These are phyloP conservation scores for Arrhamphus sclerolepis DNA, from an alignment of 2,797 vertebrate genomes.

Conservation along the genomic window DNA sequence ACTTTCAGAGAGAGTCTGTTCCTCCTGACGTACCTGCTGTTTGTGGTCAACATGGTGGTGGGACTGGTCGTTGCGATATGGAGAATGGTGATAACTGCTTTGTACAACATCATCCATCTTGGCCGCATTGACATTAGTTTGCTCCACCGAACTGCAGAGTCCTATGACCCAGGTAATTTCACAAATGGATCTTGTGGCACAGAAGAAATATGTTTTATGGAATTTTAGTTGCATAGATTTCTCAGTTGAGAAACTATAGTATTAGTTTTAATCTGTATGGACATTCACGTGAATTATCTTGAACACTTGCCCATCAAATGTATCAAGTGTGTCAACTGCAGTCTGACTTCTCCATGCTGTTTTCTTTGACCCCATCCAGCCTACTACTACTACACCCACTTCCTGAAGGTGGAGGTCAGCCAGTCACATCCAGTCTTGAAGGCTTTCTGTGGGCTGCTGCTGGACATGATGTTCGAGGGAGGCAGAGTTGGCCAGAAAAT, in stretches of 20 bases:
- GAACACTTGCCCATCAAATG: too few species aligned
- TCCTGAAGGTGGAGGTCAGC: slow-evolving; percentile 90
- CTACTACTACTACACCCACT: slow-evolving; percentile 88
- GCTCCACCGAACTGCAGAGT: slow-evolving; percentile 82
- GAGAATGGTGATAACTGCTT: slow-evolving; percentile 86
- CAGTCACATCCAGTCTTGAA: slow-evolving; percentile 91
- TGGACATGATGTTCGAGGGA: slow-evolving; percentile 59
- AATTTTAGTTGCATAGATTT: not conserved
- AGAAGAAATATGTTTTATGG: not conserved
- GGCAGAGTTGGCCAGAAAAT: slow-evolving; percentile 53
- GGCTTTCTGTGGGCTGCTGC: slow-evolving; percentile 89
- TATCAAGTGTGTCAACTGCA: too few species aligned
- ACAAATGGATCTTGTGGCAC: not conserved
- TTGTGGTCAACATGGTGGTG: slow-evolving; percentile 86
- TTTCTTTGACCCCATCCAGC: slow-evolving; percentile 75
- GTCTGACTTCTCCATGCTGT: not conserved
- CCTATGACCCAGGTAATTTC: slow-evolving; percentile 86
- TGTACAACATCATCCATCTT: slow-evolving; percentile 90
- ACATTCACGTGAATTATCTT: not conserved
- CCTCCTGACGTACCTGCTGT: slow-evolving; percentile 88
- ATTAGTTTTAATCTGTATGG: not conserved
- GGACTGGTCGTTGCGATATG: slow-evolving; percentile 82
- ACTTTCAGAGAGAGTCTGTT: slow-evolving; percentile 84
- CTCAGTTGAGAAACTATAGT: not conserved
- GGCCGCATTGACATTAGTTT: slow-evolving; percentile 91